Conservation (phyloP, 2,797 vertebrate species). For the Helostoma temminkii region DNA sequence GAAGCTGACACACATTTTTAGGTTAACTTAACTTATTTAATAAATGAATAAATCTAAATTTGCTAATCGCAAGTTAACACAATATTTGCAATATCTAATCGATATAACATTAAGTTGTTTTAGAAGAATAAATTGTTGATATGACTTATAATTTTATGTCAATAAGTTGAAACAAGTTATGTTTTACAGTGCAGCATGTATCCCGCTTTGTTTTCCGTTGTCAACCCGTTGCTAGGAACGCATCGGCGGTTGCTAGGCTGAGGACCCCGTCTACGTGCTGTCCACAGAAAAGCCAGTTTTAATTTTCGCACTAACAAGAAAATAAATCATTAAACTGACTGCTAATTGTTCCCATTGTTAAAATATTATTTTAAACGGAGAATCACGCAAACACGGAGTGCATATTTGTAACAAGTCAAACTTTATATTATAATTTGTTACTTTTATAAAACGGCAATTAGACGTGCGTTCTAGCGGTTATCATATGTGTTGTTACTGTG, state of each 20-base stretch:
- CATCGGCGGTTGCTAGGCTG: conserved; percentile 66
- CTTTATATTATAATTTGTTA: not conserved
- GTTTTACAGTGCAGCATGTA: too few species aligned
- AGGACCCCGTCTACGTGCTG: conserved; percentile 55
- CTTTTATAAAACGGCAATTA: conserved; percentile 56
- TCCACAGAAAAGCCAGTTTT: conserved; percentile 52
- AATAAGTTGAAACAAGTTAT: too few species aligned
- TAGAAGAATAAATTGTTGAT: too few species aligned
- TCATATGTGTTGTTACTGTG: conserved; percentile 41
- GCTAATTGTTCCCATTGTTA: accelerated
- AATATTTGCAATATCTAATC: too few species aligned
- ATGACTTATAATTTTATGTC: too few species aligned
- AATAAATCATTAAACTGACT: not conserved
- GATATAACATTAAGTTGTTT: too few species aligned
- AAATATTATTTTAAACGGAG: accelerated
- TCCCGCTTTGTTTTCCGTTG: conserved; percentile 40
- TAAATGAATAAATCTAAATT: too few species aligned
- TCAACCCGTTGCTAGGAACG: conserved; percentile 68
- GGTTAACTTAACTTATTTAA: too few species aligned
- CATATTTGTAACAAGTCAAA: accelerated
- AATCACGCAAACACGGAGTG: accelerated
- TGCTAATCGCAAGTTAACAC: too few species aligned
- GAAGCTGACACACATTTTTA: too few species aligned
- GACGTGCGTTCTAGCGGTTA: conserved; percentile 17
- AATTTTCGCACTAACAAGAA: not conserved